Conservation (phyloP, 2,113 vertebrate genomes). For the Dryoscopus gambensis region DNA sequence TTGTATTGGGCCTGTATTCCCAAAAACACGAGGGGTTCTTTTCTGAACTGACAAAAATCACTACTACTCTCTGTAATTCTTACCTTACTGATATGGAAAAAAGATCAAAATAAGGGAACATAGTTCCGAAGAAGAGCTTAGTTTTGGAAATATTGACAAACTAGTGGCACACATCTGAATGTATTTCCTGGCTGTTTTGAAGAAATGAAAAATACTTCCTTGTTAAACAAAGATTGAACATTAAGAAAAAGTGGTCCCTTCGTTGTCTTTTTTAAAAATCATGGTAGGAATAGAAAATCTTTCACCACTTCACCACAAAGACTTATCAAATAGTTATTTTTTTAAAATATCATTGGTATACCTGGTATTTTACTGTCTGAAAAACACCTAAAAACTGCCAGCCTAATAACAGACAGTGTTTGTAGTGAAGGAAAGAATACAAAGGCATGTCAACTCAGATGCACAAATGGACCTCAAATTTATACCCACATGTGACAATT, state of each 20-base stretch:
- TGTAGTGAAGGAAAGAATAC: not conserved
- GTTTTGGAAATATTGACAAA: not conserved
- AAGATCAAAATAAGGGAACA: not conserved
- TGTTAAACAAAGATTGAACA: not conserved
- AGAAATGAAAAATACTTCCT: not conserved
- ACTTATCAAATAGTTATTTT: not conserved
- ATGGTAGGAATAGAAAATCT: not conserved
- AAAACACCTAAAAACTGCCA: not conserved
- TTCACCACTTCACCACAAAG: not conserved
- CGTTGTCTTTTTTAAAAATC: not conserved
- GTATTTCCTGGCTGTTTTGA: not conserved
- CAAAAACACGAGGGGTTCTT: not conserved
- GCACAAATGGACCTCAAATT: not conserved
- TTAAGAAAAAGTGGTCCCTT: not conserved
- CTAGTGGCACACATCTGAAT: not conserved
- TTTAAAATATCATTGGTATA: not conserved
- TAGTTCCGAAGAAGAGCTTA: not conserved
- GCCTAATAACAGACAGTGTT: not conserved
- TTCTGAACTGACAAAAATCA: not conserved
- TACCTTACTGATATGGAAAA: not conserved
- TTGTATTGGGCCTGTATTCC: not conserved
- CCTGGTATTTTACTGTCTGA: not conserved
- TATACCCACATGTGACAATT: not conserved
- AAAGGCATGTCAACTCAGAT: not conserved
- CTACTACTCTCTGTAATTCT: not conserved